Conservation (phyloP, 2,888 invertebrate genomes). For the Seladonia tumulorum region DNA sequence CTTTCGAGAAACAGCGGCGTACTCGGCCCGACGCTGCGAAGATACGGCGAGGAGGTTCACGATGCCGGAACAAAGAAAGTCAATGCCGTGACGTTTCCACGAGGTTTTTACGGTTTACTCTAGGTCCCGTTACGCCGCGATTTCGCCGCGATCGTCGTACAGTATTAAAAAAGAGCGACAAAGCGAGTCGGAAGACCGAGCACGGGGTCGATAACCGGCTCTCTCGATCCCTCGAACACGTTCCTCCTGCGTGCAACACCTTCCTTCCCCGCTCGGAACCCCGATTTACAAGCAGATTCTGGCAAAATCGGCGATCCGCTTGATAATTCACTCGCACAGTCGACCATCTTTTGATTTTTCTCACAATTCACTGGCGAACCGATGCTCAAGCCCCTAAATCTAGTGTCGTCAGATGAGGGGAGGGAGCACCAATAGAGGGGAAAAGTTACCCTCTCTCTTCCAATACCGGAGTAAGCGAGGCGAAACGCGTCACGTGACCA, state of each 20-base stretch:
- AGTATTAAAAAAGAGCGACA: constrained; percentile 67
- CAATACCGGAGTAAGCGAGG: no score
- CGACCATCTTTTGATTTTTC: no score
- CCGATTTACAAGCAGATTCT: not conserved
- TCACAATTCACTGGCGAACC: no score
- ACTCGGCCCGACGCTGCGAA: constrained; percentile 21
- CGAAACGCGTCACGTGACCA: no score
- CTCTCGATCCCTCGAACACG: constrained; percentile 56
- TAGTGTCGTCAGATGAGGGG: no score
- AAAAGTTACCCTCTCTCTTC: no score
- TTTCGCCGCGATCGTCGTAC: constrained; percentile 64
- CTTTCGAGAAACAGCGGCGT: not conserved
- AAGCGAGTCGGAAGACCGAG: constrained; percentile 60
- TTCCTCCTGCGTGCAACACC: not conserved
- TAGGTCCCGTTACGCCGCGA: constrained; percentile 75
- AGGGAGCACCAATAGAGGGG: no score
- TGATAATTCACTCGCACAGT: no score
- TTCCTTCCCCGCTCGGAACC: not conserved
- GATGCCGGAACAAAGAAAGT: constrained; percentile 71
- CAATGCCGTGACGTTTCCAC: constrained; percentile 63
- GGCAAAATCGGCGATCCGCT: not conserved
- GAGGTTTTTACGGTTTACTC: constrained; percentile 74
- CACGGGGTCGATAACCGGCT: constrained; percentile 66
- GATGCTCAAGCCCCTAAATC: no score
- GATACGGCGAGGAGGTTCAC: constrained; percentile 27